These are phyloP conservation scores for Actinernus sp. DNA, from an alignment of 92 coral and sea anemone genomes.

Conservation along the genomic window DNA sequence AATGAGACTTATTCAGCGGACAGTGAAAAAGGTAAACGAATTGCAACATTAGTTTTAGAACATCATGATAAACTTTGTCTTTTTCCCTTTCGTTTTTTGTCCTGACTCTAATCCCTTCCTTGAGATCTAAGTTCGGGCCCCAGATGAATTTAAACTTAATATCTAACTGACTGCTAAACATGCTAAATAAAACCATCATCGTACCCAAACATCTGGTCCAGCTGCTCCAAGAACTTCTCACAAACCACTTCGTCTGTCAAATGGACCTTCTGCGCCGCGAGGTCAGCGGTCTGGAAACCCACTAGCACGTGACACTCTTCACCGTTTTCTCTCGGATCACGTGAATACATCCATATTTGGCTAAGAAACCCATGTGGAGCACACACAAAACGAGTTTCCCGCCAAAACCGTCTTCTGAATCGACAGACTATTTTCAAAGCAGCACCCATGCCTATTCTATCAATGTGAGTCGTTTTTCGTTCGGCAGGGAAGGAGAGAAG, in stretches of 20 bases:
- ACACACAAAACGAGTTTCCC: constrained; percentile 4
- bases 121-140: too few species aligned
- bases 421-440: constrained; percentile 93
- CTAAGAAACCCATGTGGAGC: constrained; percentile 27
- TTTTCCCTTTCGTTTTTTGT: too few species aligned
- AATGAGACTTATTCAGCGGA: too few species aligned
- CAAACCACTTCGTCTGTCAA: constrained; percentile 71
- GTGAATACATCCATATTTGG: constrained; percentile 93
- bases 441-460: constrained; percentile 73
- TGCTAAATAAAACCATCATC: too few species aligned
- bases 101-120: too few species aligned
- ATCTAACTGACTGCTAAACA: too few species aligned
- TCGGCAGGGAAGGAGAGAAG: constrained; percentile 75
- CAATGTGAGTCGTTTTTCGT: too few species aligned
- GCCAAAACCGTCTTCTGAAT: constrained; percentile 85
- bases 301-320: constrained; percentile 88
- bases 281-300: constrained; percentile 87
- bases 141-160: too few species aligned
- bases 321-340: constrained; percentile 57
- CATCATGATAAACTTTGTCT: too few species aligned
- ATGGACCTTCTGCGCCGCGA: constrained; percentile 74
- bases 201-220: constrained; percentile 92
- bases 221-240: constrained; percentile 68
- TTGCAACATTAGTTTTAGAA: too few species aligned
- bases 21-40: too few species aligned